Evolutionary conservation across 2,797 vertebrate species (phyloP).

Genomic region (Zalophus californianus): DNA sequence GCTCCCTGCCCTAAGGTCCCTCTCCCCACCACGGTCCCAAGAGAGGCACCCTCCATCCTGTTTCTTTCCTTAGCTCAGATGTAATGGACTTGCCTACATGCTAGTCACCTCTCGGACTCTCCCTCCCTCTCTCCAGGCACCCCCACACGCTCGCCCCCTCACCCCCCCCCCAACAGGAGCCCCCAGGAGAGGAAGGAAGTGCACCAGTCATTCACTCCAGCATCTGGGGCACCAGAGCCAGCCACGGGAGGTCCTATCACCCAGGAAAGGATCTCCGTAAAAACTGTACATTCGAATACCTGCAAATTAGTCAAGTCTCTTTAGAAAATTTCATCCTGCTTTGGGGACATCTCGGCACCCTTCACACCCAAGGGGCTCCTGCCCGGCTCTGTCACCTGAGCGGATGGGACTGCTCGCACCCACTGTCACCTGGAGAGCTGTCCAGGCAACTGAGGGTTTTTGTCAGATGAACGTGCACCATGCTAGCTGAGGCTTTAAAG

Average conservation of each 20-base stretch:
- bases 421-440: not conserved
- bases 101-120: accelerated
- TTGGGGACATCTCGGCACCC: not conserved
- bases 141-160: not conserved
- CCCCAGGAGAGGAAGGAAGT: not conserved
- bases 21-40: not conserved
- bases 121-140: not conserved
- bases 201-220: not conserved
- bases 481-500: not conserved
- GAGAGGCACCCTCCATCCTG: accelerated
- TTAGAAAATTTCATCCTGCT: not conserved
- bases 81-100: not conserved
- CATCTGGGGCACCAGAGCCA: not conserved
- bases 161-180: not conserved
- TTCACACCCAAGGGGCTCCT: not conserved
- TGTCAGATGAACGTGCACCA: accelerated
- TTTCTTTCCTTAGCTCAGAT: not conserved
- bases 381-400: accelerated
- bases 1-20: not conserved
- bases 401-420: accelerated
- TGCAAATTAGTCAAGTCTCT: not conserved
- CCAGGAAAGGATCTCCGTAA: not conserved
- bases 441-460: not conserved
- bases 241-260: not conserved
- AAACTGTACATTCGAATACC: not conserved